phyloP scores from a whole-genome alignment of 2,113 vertebrate species.

The Okapia johnstoni region DNA sequence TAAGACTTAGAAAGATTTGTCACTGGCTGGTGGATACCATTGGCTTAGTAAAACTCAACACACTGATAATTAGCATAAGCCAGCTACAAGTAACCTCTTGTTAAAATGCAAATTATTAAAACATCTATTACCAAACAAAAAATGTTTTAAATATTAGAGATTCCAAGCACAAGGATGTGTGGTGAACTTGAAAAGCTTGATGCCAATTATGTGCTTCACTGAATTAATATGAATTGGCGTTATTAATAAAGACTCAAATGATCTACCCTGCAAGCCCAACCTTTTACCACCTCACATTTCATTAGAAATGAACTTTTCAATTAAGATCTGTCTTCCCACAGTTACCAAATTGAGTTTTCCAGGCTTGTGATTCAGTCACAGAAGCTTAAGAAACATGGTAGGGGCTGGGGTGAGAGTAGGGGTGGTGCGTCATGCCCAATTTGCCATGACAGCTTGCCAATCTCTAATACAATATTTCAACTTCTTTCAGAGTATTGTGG shows the following conservation, averaged over 20 bases:
- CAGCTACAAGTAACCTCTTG: conserved; percentile 76
- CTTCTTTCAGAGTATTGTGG: conserved; percentile 58
- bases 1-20: conserved; percentile 78
- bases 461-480: conserved; percentile 49
- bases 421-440: conserved; percentile 20
- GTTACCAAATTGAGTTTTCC: conserved; percentile 77
- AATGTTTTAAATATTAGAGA: conserved; percentile 72
- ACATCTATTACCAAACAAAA: conserved; percentile 69
- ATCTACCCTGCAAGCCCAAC: conserved; percentile 78
- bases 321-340: conserved; percentile 76
- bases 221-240: conserved; percentile 84
- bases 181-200: conserved; percentile 79
- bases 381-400: conserved; percentile 51
- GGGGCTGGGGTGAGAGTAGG: background rate
- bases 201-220: conserved; percentile 84
- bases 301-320: conserved; percentile 81
- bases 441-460: conserved; percentile 58
- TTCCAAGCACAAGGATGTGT: conserved; percentile 73
- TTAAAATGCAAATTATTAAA: conserved; percentile 83
- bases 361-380: conserved; percentile 58
- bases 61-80: conserved; percentile 80
- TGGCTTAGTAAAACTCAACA: conserved; percentile 78
- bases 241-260: conserved; percentile 82
- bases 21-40: conserved; percentile 67
- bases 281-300: conserved; percentile 77